Evolutionary conservation across 2,888 invertebrate species (phyloP).

Genomic region (Caenorhabditis parvicauda): DNA sequence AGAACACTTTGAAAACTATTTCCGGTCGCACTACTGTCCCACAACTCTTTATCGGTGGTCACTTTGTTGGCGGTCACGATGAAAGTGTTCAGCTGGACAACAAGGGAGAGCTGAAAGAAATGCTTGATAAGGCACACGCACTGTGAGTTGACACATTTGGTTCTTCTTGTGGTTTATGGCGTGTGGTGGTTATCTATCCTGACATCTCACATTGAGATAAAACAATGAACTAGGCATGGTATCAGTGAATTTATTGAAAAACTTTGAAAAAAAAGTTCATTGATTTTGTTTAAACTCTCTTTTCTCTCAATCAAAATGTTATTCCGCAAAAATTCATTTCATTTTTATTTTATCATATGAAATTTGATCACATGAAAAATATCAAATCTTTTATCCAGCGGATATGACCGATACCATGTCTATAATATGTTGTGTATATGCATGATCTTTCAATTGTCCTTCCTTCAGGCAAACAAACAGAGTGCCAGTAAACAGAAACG

Average conservation of each 20-base stretch:
- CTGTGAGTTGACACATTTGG: constrained; percentile 10
- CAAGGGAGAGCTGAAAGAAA: constrained; percentile 30
- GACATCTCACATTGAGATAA: background rate
- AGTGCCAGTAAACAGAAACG: no score
- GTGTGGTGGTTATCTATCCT: background rate
- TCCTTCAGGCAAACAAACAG: no score
- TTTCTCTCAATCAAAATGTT: no score
- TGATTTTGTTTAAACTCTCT: background rate
- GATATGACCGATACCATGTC: no score
- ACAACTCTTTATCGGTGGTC: constrained; percentile 44
- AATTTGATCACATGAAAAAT: no score
- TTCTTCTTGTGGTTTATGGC: background rate
- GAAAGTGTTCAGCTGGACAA: constrained; percentile 35
- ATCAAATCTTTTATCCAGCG: no score
- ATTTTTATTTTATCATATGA: no score
- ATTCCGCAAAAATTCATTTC: no score
- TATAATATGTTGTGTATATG: no score
- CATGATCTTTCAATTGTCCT: no score
- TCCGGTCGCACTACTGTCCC: constrained; percentile 46
- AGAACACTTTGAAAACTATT: constrained; percentile 39
- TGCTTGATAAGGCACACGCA: constrained; percentile 35
- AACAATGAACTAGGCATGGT: constrained; percentile 11
- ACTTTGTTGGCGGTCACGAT: constrained; percentile 45
- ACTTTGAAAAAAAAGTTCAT: background rate
- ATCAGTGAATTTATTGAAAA: background rate